Base-by-base conservation (phyloP, 1,140 invertebrate species). In the Pemphigus obesinymphae region DNA sequence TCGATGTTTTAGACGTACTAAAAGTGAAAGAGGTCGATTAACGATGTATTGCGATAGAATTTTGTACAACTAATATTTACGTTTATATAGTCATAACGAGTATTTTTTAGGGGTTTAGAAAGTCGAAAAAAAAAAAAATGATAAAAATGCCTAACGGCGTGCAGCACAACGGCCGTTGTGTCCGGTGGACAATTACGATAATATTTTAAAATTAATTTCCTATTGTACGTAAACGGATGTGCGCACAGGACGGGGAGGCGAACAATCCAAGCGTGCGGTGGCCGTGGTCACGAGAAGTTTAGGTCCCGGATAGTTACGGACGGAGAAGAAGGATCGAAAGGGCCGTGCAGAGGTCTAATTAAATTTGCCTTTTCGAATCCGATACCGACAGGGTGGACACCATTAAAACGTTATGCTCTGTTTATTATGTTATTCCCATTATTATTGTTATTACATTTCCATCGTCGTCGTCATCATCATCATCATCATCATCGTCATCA, bases 331-430 rank as follows among this genome's bases (percentile, higher is more conserved):
- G 34, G 13, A 40, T 37, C 15, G 75, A 43, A 58, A 37, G 37
- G 37, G 53, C 34, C 40, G n/a, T n/a, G n/a, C 17, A 20, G 34
- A 61, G 75, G 53, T 58, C 75, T 78, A 78, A 78, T 78, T 78
- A 78, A 78, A 55, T 58, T 78, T 43, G 55, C 75, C 31, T 58
- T 58, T 78, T 78, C 23, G 50, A 34, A 76, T 76, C 50, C 50
- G 31, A 76, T 43, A 76, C 73, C 50, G 23, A 11, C 10, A 31
- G n/a, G 73, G 50, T 15, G 4, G 31, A 75, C 48, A 76, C 73
- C 73, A 55, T 76, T 76, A 76, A 76, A 76, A 55, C 20, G 73
- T 37, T 50, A 76, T 26, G 50, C 73, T 53, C 73, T 53, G 50
- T 55, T 76, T 53, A 76, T 76, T 76, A 40, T 55, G 50, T 37